Evolutionary conservation across 2,113 vertebrate genomes (phyloP).

Genomic region (Lepidothrix coronata): DNA sequence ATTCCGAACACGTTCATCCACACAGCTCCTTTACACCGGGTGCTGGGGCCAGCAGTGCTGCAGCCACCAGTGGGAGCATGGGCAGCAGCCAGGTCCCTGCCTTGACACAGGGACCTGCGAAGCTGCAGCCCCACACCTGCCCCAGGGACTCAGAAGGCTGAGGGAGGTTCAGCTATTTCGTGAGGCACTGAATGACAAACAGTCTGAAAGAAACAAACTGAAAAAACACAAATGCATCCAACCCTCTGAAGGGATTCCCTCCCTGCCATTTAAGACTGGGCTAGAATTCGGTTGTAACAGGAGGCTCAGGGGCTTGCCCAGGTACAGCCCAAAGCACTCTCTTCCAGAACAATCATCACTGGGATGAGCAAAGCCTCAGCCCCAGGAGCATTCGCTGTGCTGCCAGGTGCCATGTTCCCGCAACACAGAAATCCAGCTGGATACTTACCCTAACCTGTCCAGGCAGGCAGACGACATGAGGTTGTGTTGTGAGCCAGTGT

Average conservation of each 20-base stretch:
- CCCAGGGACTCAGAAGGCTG: background rate
- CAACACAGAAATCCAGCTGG: background rate
- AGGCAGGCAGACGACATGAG: conserved; percentile 83
- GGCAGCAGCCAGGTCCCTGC: background rate
- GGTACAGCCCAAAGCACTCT: background rate
- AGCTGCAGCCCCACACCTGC: background rate
- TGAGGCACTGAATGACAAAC: background rate
- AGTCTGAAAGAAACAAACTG: background rate
- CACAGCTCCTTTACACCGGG: background rate
- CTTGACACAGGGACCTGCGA: fast-evolving
- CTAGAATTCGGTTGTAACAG: background rate
- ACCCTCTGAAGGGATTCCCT: background rate
- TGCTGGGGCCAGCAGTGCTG: background rate
- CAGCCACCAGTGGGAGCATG: fast-evolving
- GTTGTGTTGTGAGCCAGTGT: conserved; percentile 84
- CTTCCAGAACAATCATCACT: background rate
- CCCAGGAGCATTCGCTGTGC: background rate
- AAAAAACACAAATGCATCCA: background rate
- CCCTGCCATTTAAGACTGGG: background rate
- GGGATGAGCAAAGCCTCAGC: background rate
- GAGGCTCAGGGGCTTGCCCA: background rate
- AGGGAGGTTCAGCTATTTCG: background rate
- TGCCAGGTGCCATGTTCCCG: background rate
- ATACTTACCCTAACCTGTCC: conserved; percentile 81
- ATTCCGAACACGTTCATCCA: fast-evolving